Percentiles rank a stretch among this genome's conserved stretches.
phyloP scores from a whole-genome alignment of 2,888 invertebrate species.

The Catonia carolina region DNA sequence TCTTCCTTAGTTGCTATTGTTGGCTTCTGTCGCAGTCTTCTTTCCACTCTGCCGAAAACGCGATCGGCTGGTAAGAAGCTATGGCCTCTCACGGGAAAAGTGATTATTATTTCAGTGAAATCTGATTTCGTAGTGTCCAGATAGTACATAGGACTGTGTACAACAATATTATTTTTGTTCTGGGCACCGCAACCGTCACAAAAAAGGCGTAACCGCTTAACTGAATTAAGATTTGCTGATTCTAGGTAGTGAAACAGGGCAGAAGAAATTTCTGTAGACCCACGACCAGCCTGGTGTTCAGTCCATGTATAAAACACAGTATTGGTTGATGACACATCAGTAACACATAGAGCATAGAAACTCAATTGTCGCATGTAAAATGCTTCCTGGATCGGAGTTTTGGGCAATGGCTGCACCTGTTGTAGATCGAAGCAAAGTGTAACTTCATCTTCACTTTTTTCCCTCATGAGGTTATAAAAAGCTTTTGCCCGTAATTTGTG shows the following conservation, averaged over 20 bases:
- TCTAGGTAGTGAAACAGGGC: background rate
- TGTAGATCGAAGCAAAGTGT: constrained; percentile 32
- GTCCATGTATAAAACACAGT: background rate
- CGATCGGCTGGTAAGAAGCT: background rate
- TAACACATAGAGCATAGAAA: constrained; percentile 28
- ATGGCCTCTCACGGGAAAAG: background rate
- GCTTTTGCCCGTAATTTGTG: background rate
- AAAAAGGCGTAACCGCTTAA: background rate
- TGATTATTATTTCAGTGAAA: background rate
- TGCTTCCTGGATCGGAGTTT: constrained; percentile 30
- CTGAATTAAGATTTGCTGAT: background rate
- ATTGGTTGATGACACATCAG: background rate
- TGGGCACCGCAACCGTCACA: background rate
- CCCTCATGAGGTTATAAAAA: background rate
- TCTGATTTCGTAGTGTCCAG: background rate
- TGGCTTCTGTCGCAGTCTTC: background rate
- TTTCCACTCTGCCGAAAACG: background rate
- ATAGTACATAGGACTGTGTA: background rate
- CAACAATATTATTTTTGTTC: background rate
- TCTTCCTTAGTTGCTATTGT: constrained; percentile 17
- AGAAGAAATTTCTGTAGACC: constrained; percentile 8
- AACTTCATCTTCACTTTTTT: background rate
- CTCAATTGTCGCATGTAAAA: constrained; percentile 30
- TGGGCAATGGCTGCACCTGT: constrained; percentile 32
- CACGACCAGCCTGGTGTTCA: constrained; percentile 11